Conservation (phyloP, 92 coral and sea anemone species). For the Palythoa heliodiscus region DNA sequence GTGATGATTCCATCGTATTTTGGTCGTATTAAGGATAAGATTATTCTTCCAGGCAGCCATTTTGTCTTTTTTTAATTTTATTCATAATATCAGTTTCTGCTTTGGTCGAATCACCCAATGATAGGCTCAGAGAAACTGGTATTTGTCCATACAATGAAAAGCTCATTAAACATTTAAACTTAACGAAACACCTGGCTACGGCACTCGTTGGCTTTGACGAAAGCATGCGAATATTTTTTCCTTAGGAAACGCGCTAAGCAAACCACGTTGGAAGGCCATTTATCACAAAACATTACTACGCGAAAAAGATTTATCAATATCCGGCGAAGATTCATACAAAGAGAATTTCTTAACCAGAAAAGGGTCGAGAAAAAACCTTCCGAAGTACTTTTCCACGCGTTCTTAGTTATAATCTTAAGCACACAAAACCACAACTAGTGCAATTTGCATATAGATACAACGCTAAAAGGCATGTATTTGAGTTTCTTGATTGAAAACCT, state of each 20-base stretch:
- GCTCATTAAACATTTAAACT: constrained; percentile 37
- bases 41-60: constrained; percentile 35
- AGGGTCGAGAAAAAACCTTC: not conserved
- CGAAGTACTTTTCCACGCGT: not conserved
- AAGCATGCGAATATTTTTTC: constrained; percentile 11
- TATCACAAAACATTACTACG: not conserved
- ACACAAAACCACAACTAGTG: constrained; percentile 15
- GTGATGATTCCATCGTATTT: not conserved
- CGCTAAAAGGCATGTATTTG: not conserved
- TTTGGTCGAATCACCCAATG: constrained; percentile 29
- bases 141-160: constrained; percentile 31
- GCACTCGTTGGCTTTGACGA: not conserved
- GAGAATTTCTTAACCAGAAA: not conserved
- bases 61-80: constrained; percentile 37
- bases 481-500: constrained; percentile 20
- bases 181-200: constrained; percentile 43
- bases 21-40: not conserved
- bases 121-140: constrained; percentile 27
- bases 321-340: not conserved
- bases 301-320: not conserved
- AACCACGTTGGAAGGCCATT: not conserved
- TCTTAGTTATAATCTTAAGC: constrained; percentile 14
- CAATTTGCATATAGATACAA: constrained; percentile 26
- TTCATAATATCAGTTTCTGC: constrained; percentile 31
- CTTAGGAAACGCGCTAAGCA: not conserved